Base-by-base conservation (phyloP, 2,888 invertebrate genomes). In the Blera fallax region DNA sequence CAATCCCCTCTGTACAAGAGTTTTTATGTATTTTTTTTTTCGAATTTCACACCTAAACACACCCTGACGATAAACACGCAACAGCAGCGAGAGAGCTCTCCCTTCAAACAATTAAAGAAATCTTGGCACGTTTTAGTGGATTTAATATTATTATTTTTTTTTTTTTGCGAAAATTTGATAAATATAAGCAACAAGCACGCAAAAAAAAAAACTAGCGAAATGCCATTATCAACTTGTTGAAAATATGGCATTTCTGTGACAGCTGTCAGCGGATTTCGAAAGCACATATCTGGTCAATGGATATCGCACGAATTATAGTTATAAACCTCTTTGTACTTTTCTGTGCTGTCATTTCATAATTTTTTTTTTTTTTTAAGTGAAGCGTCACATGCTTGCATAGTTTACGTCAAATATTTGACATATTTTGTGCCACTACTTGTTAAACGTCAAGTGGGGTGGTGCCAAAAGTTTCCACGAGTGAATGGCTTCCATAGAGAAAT, bases 401-500 rank as follows among this genome's bases (percentile, higher is more conserved):
- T 2, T 5, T 11, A 52, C 16, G 56, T 56, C 56, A 62, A 43
- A 43, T 43, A 43, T 40, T 14, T 62, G 60, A 43, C 60, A 62
- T 16, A n/a, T 24, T 24, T 1, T 2, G 52, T 11, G 1, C 8
- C 5, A 32, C 6, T 8, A 32, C 7, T 32, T 32, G 8, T 32
- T 7, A 45, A 45, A 45, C 18, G 43, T 45, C 43, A 45, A 45
- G 14, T 5, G 14, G 14, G 40, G 40, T 40, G 40, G 40, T 40
- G 40, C 40, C 40, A 40, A 40, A 40, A 14, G 14, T 40, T 24
- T 24, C 4, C n/a, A n/a, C n/a, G 4, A 24, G 4, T 24, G 2
- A 4, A 24, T 24, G 4, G 24, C 24, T 2, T 24, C 4, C 24
- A 24, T 24, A 24, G 24, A 24, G 24, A 24, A 24, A 24, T 3